phyloP scores from a whole-genome alignment of 2,888 invertebrate genomes.

The Lepetodrilus schrolli region DNA sequence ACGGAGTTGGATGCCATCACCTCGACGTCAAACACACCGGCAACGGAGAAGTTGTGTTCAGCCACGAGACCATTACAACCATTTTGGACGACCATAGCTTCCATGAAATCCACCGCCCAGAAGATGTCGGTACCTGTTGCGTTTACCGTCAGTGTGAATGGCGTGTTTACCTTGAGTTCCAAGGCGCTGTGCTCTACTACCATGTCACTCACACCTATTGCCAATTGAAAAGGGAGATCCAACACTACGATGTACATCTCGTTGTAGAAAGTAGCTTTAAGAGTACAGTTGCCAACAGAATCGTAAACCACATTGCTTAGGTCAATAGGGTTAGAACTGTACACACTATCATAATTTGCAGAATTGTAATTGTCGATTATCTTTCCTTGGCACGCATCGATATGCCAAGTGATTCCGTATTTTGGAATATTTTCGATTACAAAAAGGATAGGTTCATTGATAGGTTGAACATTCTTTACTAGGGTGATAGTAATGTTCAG shows the following conservation, averaged over 20 bases:
- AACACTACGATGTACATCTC: constrained; percentile 15
- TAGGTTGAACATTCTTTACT: neutral
- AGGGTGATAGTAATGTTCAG: neutral
- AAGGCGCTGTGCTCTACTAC: neutral
- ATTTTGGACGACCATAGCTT: neutral
- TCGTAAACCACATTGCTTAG: neutral
- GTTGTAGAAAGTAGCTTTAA: constrained; percentile 11
- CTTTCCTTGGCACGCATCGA: constrained; percentile 1
- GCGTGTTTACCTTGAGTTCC: neutral
- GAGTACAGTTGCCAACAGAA: neutral
- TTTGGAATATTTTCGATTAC: neutral
- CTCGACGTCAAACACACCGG: neutral
- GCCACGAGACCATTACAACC: neutral
- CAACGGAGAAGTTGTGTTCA: neutral
- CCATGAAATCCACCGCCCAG: neutral
- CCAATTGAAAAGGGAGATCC: neutral
- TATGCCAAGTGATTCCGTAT: neutral
- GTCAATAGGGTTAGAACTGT: neutral
- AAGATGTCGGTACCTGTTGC: neutral
- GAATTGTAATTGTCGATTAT: neutral
- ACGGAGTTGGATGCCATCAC: constrained; percentile 4
- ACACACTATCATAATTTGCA: neutral
- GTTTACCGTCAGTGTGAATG: neutral
- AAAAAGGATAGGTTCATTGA: neutral
- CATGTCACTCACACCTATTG: neutral